phyloP scores from a whole-genome alignment of 2,113 vertebrate genomes.

The Ariopsis seemanni region DNA sequence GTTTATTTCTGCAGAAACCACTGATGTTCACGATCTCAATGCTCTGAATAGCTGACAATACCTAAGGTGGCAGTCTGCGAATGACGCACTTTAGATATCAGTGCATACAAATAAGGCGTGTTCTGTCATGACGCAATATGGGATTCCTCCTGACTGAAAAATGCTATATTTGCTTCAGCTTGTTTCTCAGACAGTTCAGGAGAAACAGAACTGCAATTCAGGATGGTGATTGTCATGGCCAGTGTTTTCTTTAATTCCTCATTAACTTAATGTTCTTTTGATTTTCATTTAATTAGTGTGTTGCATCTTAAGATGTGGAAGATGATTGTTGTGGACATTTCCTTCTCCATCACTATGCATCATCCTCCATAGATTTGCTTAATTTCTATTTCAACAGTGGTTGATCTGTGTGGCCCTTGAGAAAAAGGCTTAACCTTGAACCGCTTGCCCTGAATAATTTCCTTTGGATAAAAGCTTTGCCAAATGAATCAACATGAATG shows the following conservation, averaged over 20 bases:
- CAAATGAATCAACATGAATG: background rate
- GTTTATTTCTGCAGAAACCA: background rate
- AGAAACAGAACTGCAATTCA: background rate
- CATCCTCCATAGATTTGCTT: background rate
- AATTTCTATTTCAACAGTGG: background rate
- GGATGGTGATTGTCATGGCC: background rate
- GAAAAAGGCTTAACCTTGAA: background rate
- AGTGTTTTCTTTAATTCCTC: background rate
- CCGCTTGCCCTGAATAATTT: background rate
- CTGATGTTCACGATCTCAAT: background rate
- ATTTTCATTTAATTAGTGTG: background rate
- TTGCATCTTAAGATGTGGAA: background rate
- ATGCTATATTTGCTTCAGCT: background rate
- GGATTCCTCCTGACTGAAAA: constrained; percentile 33
- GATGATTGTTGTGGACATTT: background rate
- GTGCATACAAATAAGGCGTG: constrained; percentile 29
- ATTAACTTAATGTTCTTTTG: background rate
- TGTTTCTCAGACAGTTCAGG: background rate
- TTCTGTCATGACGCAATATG: background rate
- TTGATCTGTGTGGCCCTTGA: background rate
- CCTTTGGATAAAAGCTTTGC: background rate
- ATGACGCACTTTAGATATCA: constrained; percentile 35
- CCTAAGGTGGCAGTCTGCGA: constrained; percentile 13
- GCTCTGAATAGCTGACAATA: constrained; percentile 30
- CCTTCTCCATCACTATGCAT: background rate